Evolutionary conservation across 2,797 vertebrate genomes (phyloP).

Genomic region (Enteromius viviparus): DNA sequence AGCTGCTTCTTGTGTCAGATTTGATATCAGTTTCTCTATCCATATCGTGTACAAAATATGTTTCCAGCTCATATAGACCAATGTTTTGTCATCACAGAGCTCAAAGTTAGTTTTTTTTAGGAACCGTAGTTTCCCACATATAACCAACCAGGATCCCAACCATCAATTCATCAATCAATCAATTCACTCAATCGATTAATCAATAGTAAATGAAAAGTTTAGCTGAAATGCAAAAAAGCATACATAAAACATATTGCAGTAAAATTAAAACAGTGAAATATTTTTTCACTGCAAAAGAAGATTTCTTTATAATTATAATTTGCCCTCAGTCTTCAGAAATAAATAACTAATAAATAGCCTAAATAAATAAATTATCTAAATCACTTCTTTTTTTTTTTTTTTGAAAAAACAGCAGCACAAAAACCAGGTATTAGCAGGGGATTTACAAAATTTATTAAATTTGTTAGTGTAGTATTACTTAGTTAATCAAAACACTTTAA

Average conservation of each 20-base stretch:
- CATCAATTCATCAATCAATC: not conserved
- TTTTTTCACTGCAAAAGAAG: not conserved
- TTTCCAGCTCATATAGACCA: not conserved
- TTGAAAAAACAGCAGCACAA: not conserved
- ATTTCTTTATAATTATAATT: not conserved
- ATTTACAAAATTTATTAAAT: not conserved
- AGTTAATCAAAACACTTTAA: no score
- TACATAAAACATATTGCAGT: no score
- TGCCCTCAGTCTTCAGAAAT: not conserved
- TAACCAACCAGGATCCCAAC: not conserved
- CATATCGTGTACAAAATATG: not conserved
- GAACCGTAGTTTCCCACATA: not conserved
- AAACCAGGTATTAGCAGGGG: not conserved
- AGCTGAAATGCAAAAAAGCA: not conserved
- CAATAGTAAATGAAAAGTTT: not conserved
- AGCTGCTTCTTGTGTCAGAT: not conserved
- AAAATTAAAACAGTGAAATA: not conserved
- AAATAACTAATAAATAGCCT: no score
- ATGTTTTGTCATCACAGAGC: not conserved
- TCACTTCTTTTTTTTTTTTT: not conserved
- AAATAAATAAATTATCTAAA: not conserved
- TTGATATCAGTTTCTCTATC: not conserved
- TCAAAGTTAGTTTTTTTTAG: not conserved
- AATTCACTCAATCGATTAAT: not conserved
- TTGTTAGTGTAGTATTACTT: not conserved